Percentiles rank a stretch among this genome's conserved stretches.
These are phyloP conservation scores for Procambarus clarkii DNA, from an alignment of 1,140 invertebrate species.

Conservation along the genomic window DNA sequence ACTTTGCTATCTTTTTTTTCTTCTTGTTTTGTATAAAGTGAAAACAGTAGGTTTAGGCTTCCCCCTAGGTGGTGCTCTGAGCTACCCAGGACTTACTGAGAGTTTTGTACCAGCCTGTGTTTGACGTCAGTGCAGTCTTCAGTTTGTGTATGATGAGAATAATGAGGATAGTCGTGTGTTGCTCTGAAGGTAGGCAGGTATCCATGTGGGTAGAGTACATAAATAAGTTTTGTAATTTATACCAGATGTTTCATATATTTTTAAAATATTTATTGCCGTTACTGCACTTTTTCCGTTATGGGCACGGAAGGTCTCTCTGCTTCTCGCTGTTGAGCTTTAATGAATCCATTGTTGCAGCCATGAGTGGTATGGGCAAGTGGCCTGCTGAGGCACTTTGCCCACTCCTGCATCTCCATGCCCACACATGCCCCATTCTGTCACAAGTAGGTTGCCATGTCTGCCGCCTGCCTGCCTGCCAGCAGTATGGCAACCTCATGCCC, in stretches of 20 bases:
- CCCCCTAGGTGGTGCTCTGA: conserved; percentile 40
- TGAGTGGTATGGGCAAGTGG: conserved; percentile 19
- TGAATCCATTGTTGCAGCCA: conserved; percentile 40
- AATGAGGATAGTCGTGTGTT: conserved; percentile 53
- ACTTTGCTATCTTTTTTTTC: conserved; percentile 33
- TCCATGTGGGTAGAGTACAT: conserved; percentile 54
- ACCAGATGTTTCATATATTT: conserved; percentile 63
- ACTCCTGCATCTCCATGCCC: conserved; percentile 39
- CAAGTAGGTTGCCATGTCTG: conserved; percentile 44
- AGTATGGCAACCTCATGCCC: conserved; percentile 46
- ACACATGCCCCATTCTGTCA: conserved; percentile 27
- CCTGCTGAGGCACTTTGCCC: neutral
- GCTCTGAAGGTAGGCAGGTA: conserved; percentile 53
- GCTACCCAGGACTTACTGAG: conserved; percentile 41
- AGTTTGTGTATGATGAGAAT: conserved; percentile 49
- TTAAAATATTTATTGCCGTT: conserved; percentile 62
- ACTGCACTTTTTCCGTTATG: conserved; percentile 58
- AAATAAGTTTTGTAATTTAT: conserved; percentile 62
- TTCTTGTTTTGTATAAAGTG: conserved; percentile 30
- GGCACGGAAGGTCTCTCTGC: conserved; percentile 53
- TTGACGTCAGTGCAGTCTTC: conserved; percentile 54
- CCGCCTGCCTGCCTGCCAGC: conserved; percentile 48
- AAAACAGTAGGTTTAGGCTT: conserved; percentile 52
- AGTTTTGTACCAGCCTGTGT: conserved; percentile 50
- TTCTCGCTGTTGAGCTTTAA: conserved; percentile 62